A percentile compares a stretch with the other conserved stretches of the same genome.
Conservation (phyloP, 2,797 vertebrate genomes). For the Trichosurus vulpecula region DNA sequence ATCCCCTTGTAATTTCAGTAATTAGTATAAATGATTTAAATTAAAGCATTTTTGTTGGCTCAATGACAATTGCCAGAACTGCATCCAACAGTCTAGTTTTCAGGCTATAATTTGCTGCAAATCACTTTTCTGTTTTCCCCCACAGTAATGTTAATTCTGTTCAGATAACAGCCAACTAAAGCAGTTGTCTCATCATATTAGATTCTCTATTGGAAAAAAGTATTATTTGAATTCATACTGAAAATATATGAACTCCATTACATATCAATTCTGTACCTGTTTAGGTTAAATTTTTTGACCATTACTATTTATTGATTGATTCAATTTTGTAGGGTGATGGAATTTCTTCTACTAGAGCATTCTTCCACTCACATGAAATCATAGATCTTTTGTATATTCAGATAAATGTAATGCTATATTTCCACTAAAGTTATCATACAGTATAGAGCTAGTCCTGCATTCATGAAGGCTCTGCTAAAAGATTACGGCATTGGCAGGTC, state of each 20-base stretch:
- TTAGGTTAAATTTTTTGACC: neutral
- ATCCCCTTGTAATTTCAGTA: slow-evolving; percentile 62
- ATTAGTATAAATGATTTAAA: slow-evolving; percentile 73
- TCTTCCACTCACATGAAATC: neutral
- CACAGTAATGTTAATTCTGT: slow-evolving; percentile 62
- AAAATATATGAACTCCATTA: slow-evolving; percentile 43
- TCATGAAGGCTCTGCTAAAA: neutral
- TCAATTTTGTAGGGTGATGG: neutral
- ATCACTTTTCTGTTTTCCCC: slow-evolving; percentile 48
- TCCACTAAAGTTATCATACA: neutral
- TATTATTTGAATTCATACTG: slow-evolving; percentile 56
- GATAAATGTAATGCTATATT: neutral
- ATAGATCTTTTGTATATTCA: neutral
- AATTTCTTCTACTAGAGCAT: neutral
- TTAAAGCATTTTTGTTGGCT: slow-evolving; percentile 58
- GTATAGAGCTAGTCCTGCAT: neutral
- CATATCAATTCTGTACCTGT: slow-evolving; percentile 47
- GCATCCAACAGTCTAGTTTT: slow-evolving; percentile 45
- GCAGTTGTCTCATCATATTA: slow-evolving; percentile 57
- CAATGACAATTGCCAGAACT: slow-evolving; percentile 55
- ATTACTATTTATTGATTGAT: neutral
- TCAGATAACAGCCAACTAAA: slow-evolving; percentile 53
- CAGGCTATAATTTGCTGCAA: slow-evolving; percentile 55
- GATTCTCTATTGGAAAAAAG: slow-evolving; percentile 52
- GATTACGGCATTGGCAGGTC: neutral